phyloP scores from a whole-genome alignment of 2,797 vertebrate species.

The Fistularia commersonii region DNA sequence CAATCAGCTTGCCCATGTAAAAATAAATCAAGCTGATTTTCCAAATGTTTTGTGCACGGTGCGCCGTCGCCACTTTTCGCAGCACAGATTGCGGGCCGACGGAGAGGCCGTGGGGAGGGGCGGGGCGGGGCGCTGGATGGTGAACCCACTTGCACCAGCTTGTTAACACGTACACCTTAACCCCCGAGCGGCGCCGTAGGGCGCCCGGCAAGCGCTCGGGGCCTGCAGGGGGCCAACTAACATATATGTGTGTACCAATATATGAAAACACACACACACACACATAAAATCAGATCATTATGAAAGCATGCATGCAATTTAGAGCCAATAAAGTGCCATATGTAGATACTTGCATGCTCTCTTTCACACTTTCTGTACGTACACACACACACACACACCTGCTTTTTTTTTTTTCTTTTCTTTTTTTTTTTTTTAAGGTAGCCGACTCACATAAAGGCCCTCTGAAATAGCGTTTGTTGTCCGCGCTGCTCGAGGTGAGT shows the following conservation, averaged over 20 bases:
- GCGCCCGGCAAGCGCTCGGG: constrained; percentile 35
- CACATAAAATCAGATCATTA: not conserved
- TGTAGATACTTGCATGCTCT: constrained; percentile 13
- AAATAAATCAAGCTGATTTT: constrained; percentile 89
- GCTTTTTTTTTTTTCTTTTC: no score
- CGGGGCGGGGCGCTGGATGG: constrained; percentile 73
- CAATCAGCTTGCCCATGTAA: constrained; percentile 76
- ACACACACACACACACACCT: constrained; percentile 1
- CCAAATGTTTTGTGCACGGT: constrained; percentile 81
- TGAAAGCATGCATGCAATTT: constrained; percentile 4
- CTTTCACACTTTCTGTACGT: not conserved
- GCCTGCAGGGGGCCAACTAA: constrained; percentile 37
- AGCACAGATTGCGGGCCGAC: constrained; percentile 82
- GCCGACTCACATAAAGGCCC: no score
- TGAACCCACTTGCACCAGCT: constrained; percentile 76
- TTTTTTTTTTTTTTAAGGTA: no score
- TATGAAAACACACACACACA: constrained; percentile 7
- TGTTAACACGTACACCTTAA: constrained; percentile 82
- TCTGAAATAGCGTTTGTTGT: no score
- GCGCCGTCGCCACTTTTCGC: constrained; percentile 79
- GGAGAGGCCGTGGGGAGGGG: constrained; percentile 77
- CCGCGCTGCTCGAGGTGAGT: no score
- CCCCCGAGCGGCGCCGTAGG: constrained; percentile 61
- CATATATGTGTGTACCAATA: constrained; percentile 38
- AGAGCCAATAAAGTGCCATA: constrained; percentile 18